phyloP scores from a whole-genome alignment of 1,140 invertebrate genomes.

The Thaumetopoea pityocampa region DNA sequence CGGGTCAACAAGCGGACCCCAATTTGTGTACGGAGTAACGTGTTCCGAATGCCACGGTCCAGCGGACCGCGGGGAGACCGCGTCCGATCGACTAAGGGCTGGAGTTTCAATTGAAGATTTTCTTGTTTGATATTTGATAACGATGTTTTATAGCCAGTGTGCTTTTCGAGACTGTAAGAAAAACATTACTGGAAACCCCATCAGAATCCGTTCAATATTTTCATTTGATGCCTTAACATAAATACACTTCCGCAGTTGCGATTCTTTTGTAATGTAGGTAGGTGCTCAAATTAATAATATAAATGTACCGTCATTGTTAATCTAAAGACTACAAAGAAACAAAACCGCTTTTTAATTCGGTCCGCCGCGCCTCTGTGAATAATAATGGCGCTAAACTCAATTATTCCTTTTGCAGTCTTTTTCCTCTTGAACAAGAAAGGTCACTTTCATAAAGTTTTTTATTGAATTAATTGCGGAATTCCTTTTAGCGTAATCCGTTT shows the following conservation, averaged over 20 bases:
- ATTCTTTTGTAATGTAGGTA: too few relatives aligned
- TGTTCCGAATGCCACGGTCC: too few relatives aligned
- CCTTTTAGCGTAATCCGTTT: neutral
- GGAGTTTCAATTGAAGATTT: constrained; percentile 8
- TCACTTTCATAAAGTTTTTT: constrained; percentile 5
- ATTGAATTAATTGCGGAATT: constrained; percentile 8
- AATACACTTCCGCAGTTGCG: too few relatives aligned
- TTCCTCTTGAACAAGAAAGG: constrained; percentile 5
- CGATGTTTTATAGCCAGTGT: too few relatives aligned
- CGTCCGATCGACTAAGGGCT: constrained; percentile 4
- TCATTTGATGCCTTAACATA: too few relatives aligned
- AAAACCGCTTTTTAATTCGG: neutral
- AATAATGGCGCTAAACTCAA: constrained; percentile 6
- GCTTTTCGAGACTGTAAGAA: too few relatives aligned
- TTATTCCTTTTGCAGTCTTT: constrained; percentile 7
- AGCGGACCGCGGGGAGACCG: too few relatives aligned
- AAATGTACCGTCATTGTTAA: neutral
- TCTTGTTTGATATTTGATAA: neutral
- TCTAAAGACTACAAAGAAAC: too few relatives aligned
- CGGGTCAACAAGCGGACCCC: constrained; percentile 18
- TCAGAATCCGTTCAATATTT: too few relatives aligned
- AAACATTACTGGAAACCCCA: too few relatives aligned
- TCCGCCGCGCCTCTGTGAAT: constrained; percentile 1
- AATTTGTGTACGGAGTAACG: constrained; percentile 29
- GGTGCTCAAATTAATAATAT: neutral